phyloP scores from a whole-genome alignment of 2,113 vertebrate species.

The Gymnogyps californianus region DNA sequence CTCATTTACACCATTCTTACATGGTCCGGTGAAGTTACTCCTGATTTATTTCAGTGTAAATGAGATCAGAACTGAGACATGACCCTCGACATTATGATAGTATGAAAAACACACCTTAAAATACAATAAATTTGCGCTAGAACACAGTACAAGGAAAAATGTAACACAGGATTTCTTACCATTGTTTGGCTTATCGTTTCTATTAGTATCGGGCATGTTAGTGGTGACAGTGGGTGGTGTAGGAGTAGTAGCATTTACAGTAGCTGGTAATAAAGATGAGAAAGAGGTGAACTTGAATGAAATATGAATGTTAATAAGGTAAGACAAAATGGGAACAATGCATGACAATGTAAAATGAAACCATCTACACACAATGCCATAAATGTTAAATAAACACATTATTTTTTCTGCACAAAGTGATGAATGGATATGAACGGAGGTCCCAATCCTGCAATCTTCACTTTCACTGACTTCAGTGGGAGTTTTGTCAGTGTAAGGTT shows the following conservation, averaged over 20 bases:
- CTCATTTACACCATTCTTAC: not conserved
- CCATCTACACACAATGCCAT: conserved; percentile 1
- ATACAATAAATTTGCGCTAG: conserved; percentile 31
- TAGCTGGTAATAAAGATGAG: conserved; percentile 82
- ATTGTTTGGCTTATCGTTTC: conserved; percentile 81
- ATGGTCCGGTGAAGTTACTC: not conserved
- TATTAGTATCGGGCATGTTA: conserved; percentile 93
- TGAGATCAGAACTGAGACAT: not conserved
- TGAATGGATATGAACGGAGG: conserved; percentile 2
- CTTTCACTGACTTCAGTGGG: not conserved
- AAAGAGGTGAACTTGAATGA: conserved; percentile 77
- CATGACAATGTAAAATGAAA: conserved; percentile 64
- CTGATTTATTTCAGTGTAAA: not conserved
- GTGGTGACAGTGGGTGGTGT: conserved; percentile 87
- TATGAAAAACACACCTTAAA: conserved; percentile 46
- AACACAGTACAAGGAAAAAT: conserved; percentile 67
- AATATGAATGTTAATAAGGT: conserved; percentile 74
- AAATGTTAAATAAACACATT: conserved; percentile 41
- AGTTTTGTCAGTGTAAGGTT: not conserved
- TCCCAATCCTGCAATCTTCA: not conserved
- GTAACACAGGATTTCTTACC: conserved; percentile 78
- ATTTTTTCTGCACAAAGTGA: conserved; percentile 2
- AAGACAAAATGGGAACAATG: conserved; percentile 64
- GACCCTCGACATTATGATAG: conserved; percentile 19
- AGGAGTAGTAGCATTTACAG: conserved; percentile 80